Evolutionary conservation across 2,888 invertebrate genomes (phyloP).

Genomic region (Diplazon laetatorius): DNA sequence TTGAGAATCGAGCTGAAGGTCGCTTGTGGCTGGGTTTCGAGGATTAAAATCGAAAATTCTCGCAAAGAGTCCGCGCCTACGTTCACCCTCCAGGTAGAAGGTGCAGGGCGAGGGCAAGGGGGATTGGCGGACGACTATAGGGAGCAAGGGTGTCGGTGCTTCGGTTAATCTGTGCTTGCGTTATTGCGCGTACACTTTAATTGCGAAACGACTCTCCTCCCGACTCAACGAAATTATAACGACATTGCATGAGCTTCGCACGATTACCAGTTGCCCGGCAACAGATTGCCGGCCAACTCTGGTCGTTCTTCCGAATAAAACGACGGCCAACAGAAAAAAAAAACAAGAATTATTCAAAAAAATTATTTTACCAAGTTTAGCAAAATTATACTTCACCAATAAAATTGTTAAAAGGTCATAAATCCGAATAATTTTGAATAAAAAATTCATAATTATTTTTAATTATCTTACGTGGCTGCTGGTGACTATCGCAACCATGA

Average conservation of each 20-base stretch:
- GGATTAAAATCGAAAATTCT: slow-evolving; percentile 15
- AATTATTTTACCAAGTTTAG: no score
- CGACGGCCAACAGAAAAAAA: neutral
- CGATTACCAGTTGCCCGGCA: no score
- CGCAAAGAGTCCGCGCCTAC: slow-evolving; percentile 1
- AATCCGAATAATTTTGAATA: no score
- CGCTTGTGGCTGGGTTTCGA: neutral
- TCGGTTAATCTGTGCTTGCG: slow-evolving; percentile 47
- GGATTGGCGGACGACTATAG: no score
- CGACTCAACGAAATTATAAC: slow-evolving; percentile 17
- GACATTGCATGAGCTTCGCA: neutral
- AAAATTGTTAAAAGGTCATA: no score
- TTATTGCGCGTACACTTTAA: slow-evolving; percentile 52
- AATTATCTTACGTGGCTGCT: neutral
- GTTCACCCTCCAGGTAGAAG: no score
- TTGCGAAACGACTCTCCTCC: slow-evolving; percentile 32
- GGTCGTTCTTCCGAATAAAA: neutral
- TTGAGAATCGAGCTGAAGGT: neutral
- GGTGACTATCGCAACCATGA: neutral
- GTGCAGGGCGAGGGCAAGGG: neutral
- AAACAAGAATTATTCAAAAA: no score
- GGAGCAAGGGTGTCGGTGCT: slow-evolving; percentile 14
- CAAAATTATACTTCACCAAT: no score
- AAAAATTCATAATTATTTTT: no score
- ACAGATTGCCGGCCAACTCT: neutral